Percentiles rank a stretch among this genome's conserved stretches.
These are phyloP conservation scores for Salminus brasiliensis DNA, from an alignment of 2,113 vertebrate genomes.

Conservation along the genomic window DNA sequence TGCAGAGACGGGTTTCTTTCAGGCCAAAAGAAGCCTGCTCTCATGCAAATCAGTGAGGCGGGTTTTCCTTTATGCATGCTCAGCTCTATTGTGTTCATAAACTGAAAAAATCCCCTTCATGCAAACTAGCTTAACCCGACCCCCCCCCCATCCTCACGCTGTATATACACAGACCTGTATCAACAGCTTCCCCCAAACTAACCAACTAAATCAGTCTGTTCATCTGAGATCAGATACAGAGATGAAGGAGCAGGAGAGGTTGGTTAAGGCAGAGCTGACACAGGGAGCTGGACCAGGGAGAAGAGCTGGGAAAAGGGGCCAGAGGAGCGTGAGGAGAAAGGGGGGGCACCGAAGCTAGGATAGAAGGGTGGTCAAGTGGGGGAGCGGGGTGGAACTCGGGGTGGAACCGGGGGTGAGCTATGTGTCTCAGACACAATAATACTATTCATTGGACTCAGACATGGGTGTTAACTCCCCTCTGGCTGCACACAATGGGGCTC, in stretches of 20 bases:
- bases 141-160: slow-evolving; percentile 52
- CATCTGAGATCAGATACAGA: slow-evolving; percentile 26
- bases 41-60: slow-evolving; percentile 71
- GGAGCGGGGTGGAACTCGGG: slow-evolving; percentile 62
- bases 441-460: slow-evolving; percentile 83
- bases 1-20: slow-evolving; percentile 31
- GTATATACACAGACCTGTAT: background rate
- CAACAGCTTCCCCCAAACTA: background rate
- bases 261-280: slow-evolving; percentile 6
- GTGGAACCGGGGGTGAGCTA: slow-evolving; percentile 68
- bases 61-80: slow-evolving; percentile 70
- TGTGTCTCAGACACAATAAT: slow-evolving; percentile 87
- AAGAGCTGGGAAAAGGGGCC: slow-evolving; percentile 49
- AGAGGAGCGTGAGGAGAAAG: too few relatives aligned
- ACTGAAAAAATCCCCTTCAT: slow-evolving; percentile 21
- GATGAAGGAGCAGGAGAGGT: slow-evolving; percentile 5
- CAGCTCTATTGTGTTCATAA: slow-evolving; percentile 67
- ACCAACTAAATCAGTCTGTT: slow-evolving; percentile 8
- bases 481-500: slow-evolving; percentile 83
- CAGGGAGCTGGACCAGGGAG: slow-evolving; percentile 58
- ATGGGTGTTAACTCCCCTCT: slow-evolving; percentile 85
- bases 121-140: slow-evolving; percentile 61
- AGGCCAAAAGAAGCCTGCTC: slow-evolving; percentile 66
- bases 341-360: slow-evolving; percentile 51
- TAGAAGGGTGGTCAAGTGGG: slow-evolving; percentile 60